Base-by-base conservation (phyloP, 2,888 invertebrate genomes). In the Andricus quercusramuli region DNA sequence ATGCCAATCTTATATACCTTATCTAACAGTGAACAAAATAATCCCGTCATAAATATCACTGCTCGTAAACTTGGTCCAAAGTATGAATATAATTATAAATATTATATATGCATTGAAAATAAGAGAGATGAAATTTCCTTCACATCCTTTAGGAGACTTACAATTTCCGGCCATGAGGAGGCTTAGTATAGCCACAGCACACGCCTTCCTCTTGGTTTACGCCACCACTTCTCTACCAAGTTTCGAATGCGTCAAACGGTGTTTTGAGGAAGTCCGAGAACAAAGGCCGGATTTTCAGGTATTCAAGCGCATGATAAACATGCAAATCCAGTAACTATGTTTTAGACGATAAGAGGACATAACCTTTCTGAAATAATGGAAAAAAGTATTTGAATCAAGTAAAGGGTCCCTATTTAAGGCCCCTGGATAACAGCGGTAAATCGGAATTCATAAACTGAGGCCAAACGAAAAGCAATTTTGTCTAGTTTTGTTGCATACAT, bases 101-200 rank as follows among this genome's bases (percentile, higher is more conserved):
- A 47, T 47, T 17, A 4, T 47, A 6, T 17, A 47, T 47, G 17
- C 17, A 17, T 17, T 47, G 47, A 47, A 47, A 6, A 17, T 47
- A 47, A 47, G 17, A 47, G 47, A 47, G 17, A 17, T 47, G 1
- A 47, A 47, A 47, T 47, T 47, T 17, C 17, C 2, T 17, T 17
- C 17, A 47, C 17, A 47, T 74, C 59, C 64, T 51, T 13, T 96
- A 85, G 97, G 97, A 32, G 97, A 97, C 91, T 95, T 97, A 93
- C 97, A 97, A 91, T 98, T 98, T 93, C 98, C 98, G 13, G 98
- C 97, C 80, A 98, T 98, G 98, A 94, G 97, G 84, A 94, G 97
- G 79, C 94, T 98, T 83, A 97, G 97, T 89, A 97, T 98, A 88
- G 96, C 97, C 62, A 97, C 96, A 3, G 97, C 97, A 59, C 96